Conservation (phyloP, 2,888 invertebrate genomes). For the Euzophera pinguis region DNA sequence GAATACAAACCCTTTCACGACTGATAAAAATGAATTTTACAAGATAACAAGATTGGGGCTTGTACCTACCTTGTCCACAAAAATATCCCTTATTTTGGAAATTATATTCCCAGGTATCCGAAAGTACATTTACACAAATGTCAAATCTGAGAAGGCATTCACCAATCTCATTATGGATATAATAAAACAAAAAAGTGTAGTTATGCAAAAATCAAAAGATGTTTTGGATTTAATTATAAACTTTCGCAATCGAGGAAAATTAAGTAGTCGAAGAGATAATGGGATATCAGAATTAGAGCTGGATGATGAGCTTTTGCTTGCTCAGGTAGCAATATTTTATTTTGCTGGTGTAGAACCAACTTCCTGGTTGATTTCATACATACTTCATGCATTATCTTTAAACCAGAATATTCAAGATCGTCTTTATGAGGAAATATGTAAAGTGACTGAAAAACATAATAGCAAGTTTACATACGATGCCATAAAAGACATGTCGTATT, state of each 20-base stretch:
- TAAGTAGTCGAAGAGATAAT: constrained; percentile 20
- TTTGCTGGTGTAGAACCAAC: constrained; percentile 60
- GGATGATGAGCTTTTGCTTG: constrained; percentile 35
- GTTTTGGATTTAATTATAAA: constrained; percentile 45
- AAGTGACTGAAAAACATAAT: constrained; percentile 19
- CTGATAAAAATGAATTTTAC: constrained; percentile 33
- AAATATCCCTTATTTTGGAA: constrained; percentile 21
- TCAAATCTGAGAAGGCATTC: constrained; percentile 28
- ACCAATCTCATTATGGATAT: constrained; percentile 28
- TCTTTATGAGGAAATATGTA: constrained; percentile 24
- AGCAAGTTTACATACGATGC: constrained; percentile 31
- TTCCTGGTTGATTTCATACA: constrained; percentile 37
- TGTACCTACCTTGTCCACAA: constrained; percentile 16
- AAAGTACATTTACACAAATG: constrained; percentile 14
- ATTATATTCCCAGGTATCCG: constrained; percentile 29
- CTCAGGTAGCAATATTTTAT: constrained; percentile 41
- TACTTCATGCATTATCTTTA: constrained; percentile 28
- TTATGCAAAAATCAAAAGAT: constrained; percentile 35
- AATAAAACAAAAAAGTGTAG: constrained; percentile 31
- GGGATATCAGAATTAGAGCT: constrained; percentile 36
- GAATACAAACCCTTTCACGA: constrained; percentile 32
- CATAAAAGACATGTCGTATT: constrained; percentile 39
- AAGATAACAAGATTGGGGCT: constrained; percentile 27
- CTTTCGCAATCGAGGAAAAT: constrained; percentile 35
- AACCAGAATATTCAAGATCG: constrained; percentile 25